phyloP scores from a whole-genome alignment of 2,888 invertebrate genomes.

The Tillus elongatus region DNA sequence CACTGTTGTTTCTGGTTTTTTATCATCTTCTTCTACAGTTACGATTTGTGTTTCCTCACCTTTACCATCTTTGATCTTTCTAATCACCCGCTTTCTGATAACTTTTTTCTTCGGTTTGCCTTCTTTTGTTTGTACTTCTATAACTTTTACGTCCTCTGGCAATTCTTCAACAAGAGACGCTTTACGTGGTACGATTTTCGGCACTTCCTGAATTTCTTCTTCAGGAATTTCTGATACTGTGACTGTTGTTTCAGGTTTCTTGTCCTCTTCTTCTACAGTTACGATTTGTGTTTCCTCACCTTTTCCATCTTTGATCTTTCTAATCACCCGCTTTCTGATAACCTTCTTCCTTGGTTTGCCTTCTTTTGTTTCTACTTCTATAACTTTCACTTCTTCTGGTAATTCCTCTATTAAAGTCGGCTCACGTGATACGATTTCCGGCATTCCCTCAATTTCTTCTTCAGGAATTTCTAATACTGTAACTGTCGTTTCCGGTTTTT shows the following conservation, averaged over 20 bases:
- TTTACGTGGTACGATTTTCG: slow-evolving; percentile 28
- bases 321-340: slow-evolving; percentile 34
- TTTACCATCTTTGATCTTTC: slow-evolving; percentile 38
- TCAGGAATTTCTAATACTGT: slow-evolving; percentile 28
- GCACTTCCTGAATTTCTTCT: slow-evolving; percentile 28
- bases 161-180: slow-evolving; percentile 27
- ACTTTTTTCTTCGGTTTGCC: slow-evolving; percentile 37
- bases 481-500: slow-evolving; percentile 40
- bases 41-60: slow-evolving; percentile 41
- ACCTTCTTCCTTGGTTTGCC: slow-evolving; percentile 24
- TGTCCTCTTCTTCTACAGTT: slow-evolving; percentile 28
- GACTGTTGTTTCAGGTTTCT: slow-evolving; percentile 24
- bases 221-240: slow-evolving; percentile 10
- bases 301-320: slow-evolving; percentile 37
- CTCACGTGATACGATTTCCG: slow-evolving; percentile 23
- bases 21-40: slow-evolving; percentile 36
- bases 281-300: slow-evolving; percentile 39
- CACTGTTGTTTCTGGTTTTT: slow-evolving; percentile 42
- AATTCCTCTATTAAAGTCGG: slow-evolving; percentile 30
- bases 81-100: slow-evolving; percentile 32
- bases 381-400: slow-evolving; percentile 26
- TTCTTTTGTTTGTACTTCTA: slow-evolving; percentile 34
- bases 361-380: slow-evolving; percentile 26
- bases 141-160: slow-evolving; percentile 32
- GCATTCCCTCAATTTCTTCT: slow-evolving; percentile 17